These are phyloP conservation scores for Acestrorhynchus altus DNA, from an alignment of 2,797 vertebrate genomes.

Conservation along the genomic window DNA sequence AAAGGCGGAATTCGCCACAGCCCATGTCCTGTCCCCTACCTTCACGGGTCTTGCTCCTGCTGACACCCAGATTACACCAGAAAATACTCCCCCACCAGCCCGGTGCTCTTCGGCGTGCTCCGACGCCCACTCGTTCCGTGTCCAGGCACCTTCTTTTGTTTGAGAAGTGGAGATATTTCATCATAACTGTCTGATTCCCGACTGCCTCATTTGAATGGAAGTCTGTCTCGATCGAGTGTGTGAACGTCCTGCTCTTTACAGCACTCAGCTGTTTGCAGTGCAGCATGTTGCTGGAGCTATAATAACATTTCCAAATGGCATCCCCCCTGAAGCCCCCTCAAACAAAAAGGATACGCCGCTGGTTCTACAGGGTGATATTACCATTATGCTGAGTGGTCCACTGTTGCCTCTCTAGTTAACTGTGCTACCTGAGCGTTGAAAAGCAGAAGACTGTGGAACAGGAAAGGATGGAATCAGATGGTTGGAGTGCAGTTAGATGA, in stretches of 20 bases:
- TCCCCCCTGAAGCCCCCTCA: slow-evolving; percentile 10
- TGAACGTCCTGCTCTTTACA: slow-evolving; percentile 29
- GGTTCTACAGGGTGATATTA: slow-evolving; percentile 19
- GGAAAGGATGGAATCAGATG: not conserved
- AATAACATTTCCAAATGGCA: not conserved
- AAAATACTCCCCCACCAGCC: slow-evolving; percentile 28
- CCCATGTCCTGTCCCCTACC: not conserved
- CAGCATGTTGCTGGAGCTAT: not conserved
- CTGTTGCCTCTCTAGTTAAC: not conserved
- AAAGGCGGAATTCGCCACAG: slow-evolving; percentile 19
- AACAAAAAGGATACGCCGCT: slow-evolving; percentile 1
- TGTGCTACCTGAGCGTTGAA: not conserved
- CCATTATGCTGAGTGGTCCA: not conserved
- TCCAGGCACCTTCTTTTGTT: not conserved
- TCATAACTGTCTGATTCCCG: not conserved
- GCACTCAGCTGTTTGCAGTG: not conserved
- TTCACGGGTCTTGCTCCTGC: slow-evolving; percentile 25
- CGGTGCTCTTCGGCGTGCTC: not conserved
- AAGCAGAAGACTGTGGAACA: not conserved
- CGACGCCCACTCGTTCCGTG: not conserved
- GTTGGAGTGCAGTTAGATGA: not conserved
- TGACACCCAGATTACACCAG: slow-evolving; percentile 39
- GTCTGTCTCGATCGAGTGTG: not conserved
- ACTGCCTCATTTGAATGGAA: not conserved
- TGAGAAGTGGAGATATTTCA: slow-evolving; percentile 1